Evolutionary conservation across 2,888 invertebrate genomes (phyloP).

Genomic region (Aelia acuminata): DNA sequence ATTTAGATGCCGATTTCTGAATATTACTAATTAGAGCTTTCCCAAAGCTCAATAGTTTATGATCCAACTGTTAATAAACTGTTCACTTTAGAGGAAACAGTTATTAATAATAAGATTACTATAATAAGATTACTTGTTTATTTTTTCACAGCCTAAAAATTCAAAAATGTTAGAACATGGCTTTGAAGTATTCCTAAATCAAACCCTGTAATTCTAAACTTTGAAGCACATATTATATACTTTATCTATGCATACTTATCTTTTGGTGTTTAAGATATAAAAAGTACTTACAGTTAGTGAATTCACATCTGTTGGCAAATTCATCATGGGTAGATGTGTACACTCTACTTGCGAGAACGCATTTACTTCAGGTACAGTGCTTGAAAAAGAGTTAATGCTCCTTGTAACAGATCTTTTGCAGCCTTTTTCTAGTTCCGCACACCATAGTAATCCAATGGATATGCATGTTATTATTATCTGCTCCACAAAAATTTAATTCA

Average conservation of each 20-base stretch:
- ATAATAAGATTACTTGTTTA: no score
- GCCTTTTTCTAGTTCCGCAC: conserved; percentile 3
- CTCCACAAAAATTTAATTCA: neutral
- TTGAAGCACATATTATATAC: neutral
- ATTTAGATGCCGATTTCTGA: no score
- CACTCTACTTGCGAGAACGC: neutral
- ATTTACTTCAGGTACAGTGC: neutral
- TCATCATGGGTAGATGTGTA: conserved; percentile 3
- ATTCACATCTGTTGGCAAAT: neutral
- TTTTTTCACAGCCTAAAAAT: no score
- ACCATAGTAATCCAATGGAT: neutral
- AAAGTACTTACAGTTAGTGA: conserved; percentile 40
- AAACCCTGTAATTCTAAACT: neutral
- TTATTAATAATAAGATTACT: no score
- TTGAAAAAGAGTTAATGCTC: no score
- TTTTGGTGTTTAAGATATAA: neutral
- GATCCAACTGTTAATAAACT: no score
- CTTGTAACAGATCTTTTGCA: neutral
- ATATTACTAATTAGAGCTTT: no score
- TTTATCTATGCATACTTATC: neutral
- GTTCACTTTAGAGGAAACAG: no score
- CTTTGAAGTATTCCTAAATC: no score
- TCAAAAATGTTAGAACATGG: no score
- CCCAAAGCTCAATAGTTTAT: no score
- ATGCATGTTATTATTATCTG: conserved; percentile 12